A percentile compares a stretch with the other conserved stretches of the same genome.
phyloP scores from a whole-genome alignment of 2,888 invertebrate species.

The Hyalella azteca region DNA sequence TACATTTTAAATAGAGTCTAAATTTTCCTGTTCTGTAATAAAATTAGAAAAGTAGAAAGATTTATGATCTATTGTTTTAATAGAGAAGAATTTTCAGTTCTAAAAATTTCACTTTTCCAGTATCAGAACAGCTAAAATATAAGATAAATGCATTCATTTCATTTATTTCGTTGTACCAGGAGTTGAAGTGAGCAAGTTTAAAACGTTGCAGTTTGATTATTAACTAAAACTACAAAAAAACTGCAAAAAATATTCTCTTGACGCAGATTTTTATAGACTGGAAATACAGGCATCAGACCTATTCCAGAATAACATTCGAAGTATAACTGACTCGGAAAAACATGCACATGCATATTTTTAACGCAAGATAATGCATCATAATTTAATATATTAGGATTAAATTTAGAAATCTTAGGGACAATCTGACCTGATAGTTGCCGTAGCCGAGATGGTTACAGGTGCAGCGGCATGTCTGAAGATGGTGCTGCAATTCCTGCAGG shows the following conservation, averaged over 20 bases:
- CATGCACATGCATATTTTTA: background rate
- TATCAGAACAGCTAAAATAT: too few relatives aligned
- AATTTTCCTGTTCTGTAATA: too few relatives aligned
- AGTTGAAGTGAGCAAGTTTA: too few relatives aligned
- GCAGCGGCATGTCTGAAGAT: slow-evolving; percentile 26
- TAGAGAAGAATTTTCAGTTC: too few relatives aligned
- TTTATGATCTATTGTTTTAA: too few relatives aligned
- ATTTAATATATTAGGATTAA: background rate
- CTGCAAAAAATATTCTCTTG: background rate
- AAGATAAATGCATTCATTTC: too few relatives aligned
- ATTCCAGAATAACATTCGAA: background rate
- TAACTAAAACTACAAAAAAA: background rate
- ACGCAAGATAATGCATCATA: background rate
- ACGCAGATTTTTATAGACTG: too few relatives aligned
- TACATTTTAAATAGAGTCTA: too few relatives aligned
- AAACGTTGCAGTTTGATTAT: too few relatives aligned
- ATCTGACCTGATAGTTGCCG: slow-evolving; percentile 27
- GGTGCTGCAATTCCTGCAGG: slow-evolving; percentile 12
- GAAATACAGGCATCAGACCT: background rate
- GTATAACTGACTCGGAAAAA: background rate
- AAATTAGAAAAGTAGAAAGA: too few relatives aligned
- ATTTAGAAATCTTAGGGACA: background rate
- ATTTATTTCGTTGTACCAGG: too few relatives aligned
- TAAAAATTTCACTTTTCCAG: too few relatives aligned
- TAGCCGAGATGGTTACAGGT: slow-evolving; percentile 26